A percentile compares a stretch with the other conserved stretches of the same genome.
phyloP scores from a whole-genome alignment of 2,797 vertebrate genomes.

The Tapera naevia region DNA sequence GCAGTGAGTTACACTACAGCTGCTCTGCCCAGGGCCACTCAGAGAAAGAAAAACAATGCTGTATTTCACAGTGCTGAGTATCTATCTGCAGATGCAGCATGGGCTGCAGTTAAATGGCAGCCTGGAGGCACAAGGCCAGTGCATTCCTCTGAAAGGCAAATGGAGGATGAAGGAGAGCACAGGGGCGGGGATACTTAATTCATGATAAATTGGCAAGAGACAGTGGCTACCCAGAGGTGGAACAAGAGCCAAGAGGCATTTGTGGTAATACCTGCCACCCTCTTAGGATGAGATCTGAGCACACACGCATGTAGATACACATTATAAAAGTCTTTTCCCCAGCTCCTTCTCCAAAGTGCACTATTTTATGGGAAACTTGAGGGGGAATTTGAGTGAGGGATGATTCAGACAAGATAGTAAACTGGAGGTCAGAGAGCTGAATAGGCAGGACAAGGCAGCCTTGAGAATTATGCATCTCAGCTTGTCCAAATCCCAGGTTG shows the following conservation, averaged over 20 bases:
- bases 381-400: not conserved
- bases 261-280: not conserved
- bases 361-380: not conserved
- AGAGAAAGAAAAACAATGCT: not conserved
- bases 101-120: not conserved
- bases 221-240: not conserved
- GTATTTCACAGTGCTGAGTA: not conserved
- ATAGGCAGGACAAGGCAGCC: not conserved
- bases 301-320: rapidly evolving
- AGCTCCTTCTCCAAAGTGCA: not conserved
- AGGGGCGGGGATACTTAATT: not conserved
- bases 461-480: not conserved
- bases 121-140: not conserved
- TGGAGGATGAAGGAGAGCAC: not conserved
- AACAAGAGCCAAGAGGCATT: not conserved
- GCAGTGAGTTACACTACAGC: not conserved
- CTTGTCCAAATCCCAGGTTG: not conserved
- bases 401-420: not conserved
- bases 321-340: not conserved
- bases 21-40: not conserved
- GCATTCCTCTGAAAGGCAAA: conserved; percentile 1
- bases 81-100: not conserved
- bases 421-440: not conserved
- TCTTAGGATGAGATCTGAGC: not conserved
- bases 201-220: not conserved